Evolutionary conservation across 2,797 vertebrate species (phyloP).

Genomic region (Perodicticus potto): DNA sequence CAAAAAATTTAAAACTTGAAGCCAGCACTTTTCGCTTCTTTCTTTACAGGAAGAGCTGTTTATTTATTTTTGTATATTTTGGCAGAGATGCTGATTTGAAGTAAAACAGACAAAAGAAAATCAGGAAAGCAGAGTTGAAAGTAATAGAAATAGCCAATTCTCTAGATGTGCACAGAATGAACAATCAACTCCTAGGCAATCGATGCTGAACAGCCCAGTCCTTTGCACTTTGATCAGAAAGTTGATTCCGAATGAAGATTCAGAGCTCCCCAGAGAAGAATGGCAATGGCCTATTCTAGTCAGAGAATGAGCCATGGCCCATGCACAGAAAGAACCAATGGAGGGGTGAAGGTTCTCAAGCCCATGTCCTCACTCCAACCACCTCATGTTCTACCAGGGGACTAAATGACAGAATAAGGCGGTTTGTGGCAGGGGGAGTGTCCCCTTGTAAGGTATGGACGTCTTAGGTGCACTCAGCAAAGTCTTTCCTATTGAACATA

Average conservation of each 20-base stretch:
- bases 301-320: neutral
- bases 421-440: neutral
- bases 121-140: neutral
- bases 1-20: neutral
- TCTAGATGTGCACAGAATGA: neutral
- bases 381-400: neutral
- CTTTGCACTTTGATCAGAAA: neutral
- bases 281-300: neutral
- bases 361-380: neutral
- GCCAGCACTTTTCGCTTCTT: neutral
- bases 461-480: neutral
- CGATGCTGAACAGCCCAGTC: rapidly evolving
- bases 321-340: neutral
- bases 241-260: neutral
- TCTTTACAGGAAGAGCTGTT: neutral
- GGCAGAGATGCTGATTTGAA: neutral
- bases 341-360: neutral
- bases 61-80: neutral
- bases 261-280: neutral
- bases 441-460: neutral
- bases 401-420: neutral
- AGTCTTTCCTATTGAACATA: neutral
- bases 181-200: neutral
- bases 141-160: neutral
- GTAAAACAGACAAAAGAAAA: neutral